Evolutionary conservation across 1,140 invertebrate species (phyloP), one percentile per base, ranked within the genome.

Genomic region (Chrysoperla carnea): DNA sequence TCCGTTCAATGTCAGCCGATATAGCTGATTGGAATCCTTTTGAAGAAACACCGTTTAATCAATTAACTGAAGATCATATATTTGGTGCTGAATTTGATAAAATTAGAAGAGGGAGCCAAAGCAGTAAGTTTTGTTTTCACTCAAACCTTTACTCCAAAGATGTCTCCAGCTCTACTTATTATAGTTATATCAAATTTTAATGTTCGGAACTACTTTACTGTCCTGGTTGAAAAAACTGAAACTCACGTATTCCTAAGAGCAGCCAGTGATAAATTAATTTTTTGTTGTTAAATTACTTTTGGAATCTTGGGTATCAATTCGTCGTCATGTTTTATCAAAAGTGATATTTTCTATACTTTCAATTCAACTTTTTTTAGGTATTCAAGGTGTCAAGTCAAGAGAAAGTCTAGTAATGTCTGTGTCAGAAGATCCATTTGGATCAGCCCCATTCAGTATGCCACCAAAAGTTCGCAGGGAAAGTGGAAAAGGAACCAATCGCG

Each of bases 31-130:
- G 83, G 83, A 88, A 88, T 69, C 84, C 84, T 14, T 88, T 87
- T 54, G 79, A 78, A 52, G 63, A 70, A 39, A 63, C 70, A 28
- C 71, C 73, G n/a, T 85, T 85, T 56, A 75, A 69, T 57, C 72
- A 77, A 52, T 70, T 84, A 59, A 80, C 77, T 2, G 85, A 88
- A 52, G 84, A 88, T 67, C 75, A 83, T 50, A 76, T 86, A 50
- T 88, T 88, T 62, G 84, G 84, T 42, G 81, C 80, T 17, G 84
- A 88, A 62, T 88, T 88, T 60, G 84, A 88, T 55, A 83, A 81
- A 61, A 82, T 88, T 52, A 65, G 84, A 52, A 69, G 79, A 52
- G 66, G 67, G 29, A 85, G 81, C 45, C 81, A 84, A 61, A 83
- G 78, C 52, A 86, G 84, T 79, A 63, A 74, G 76, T 68, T 41